Percentiles rank a stretch among this genome's conserved stretches.
phyloP scores from a whole-genome alignment of 2,888 invertebrate species.

The Autographa gamma region DNA sequence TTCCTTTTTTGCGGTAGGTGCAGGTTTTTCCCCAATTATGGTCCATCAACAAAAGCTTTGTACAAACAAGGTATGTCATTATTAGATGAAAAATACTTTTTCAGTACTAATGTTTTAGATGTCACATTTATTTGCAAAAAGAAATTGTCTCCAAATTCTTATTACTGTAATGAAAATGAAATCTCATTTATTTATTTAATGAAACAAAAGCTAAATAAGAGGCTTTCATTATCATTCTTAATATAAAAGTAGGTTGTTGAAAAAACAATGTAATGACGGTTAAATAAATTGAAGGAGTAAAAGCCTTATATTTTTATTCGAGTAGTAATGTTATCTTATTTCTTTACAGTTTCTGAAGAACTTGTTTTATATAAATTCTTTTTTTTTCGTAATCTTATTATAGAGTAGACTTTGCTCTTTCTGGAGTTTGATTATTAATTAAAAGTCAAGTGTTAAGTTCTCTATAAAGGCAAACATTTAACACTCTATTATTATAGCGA shows the following conservation, averaged over 20 bases:
- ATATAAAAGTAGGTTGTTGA: constrained; percentile 1
- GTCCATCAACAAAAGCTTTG: not conserved
- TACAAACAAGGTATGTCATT: not conserved
- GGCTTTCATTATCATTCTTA: not conserved
- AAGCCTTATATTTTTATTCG: not conserved
- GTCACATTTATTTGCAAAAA: not conserved
- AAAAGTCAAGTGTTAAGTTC: no score
- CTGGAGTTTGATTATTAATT: not conserved
- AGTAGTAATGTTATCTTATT: not conserved
- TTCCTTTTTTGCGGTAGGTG: not conserved
- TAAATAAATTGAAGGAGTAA: not conserved
- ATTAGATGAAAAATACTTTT: not conserved
- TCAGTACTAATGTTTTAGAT: not conserved
- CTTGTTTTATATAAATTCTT: not conserved
- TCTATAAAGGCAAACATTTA: no score
- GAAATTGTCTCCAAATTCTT: not conserved
- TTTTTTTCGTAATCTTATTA: not conserved
- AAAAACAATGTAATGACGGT: not conserved
- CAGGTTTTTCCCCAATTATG: no score
- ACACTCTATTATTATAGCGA: no score
- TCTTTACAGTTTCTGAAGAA: not conserved
- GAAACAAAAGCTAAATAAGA: constrained; percentile 1
- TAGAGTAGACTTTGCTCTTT: no score
- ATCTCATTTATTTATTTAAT: constrained; percentile 1
- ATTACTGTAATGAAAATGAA: not conserved